These are phyloP conservation scores for Megalops cyprinoides DNA, from an alignment of 2,797 vertebrate species.

Conservation along the genomic window DNA sequence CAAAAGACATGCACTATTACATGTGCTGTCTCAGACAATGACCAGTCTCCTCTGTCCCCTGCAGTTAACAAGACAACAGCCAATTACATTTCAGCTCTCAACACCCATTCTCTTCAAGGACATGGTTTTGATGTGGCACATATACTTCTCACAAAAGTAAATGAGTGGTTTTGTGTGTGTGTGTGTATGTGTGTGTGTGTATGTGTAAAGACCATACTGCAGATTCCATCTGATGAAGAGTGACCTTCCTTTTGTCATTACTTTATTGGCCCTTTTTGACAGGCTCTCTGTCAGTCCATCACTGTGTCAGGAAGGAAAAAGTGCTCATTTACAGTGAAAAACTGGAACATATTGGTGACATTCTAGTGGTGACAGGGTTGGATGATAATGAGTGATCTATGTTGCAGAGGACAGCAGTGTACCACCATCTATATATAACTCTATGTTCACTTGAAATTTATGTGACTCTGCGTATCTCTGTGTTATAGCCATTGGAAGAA, in stretches of 20 bases:
- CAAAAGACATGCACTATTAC: neutral
- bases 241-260: constrained; percentile 45
- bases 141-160: neutral
- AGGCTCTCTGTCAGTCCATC: constrained; percentile 43
- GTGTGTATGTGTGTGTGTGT: neutral
- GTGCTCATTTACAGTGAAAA: constrained; percentile 52
- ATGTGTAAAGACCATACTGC: constrained; percentile 3
- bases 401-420: constrained; percentile 29
- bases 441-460: constrained; percentile 25
- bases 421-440: constrained; percentile 42
- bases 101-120: no score
- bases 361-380: constrained; percentile 47
- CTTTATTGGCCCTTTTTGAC: constrained; percentile 33
- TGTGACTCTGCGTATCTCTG: neutral
- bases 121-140: neutral
- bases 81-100: constrained; percentile 29
- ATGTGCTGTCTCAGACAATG: constrained; percentile 20
- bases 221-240: constrained; percentile 27
- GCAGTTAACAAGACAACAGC: constrained; percentile 5
- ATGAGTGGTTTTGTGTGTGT: constrained; percentile 19
- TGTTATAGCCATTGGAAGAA: neutral
- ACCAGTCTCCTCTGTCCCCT: constrained; percentile 4
- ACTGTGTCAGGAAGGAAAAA: constrained; percentile 42
- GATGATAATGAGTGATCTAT: constrained; percentile 53
- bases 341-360: constrained; percentile 41